These are phyloP conservation scores for Dendroctonus ponderosae DNA, from an alignment of 1,140 invertebrate species.

Conservation along the genomic window DNA sequence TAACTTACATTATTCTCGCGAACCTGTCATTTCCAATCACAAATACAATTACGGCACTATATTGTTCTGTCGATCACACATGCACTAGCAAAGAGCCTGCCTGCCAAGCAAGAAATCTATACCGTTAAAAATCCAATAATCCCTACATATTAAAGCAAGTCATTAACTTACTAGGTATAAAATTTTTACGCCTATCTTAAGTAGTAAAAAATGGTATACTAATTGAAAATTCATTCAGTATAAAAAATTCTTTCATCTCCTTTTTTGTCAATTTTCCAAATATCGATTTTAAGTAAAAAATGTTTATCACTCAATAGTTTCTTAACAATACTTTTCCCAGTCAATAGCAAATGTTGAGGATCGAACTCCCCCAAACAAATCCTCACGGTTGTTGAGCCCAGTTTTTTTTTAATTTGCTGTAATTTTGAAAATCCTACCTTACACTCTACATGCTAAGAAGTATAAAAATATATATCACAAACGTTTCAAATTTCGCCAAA, in stretches of 20 bases:
- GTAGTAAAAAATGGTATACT: conserved; percentile 40
- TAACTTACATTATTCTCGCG: conserved; percentile 9
- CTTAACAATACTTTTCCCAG: conserved; percentile 35
- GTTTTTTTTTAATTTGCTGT: conserved; percentile 3
- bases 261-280: conserved; percentile 30
- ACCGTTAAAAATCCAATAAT: conserved; percentile 3
- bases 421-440: conserved; percentile 28
- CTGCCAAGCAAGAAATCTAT: conserved; percentile 30
- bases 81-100: conserved; percentile 16
- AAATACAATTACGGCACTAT: conserved; percentile 2
- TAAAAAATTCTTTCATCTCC: conserved; percentile 38
- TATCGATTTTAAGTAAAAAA: conserved; percentile 36
- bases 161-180: conserved; percentile 33
- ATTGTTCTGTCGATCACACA: conserved; percentile 36
- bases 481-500: conserved; percentile 37
- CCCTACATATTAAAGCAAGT: conserved; percentile 19
- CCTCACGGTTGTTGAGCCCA: conserved; percentile 32
- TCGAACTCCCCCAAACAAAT: conserved; percentile 2
- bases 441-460: conserved; percentile 27
- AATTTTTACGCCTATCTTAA: conserved; percentile 30
- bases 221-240: conserved; percentile 35
- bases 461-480: conserved; percentile 49
- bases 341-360: conserved; percentile 1
- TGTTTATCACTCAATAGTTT: conserved; percentile 40
- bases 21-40: conserved; percentile 10